phyloP scores from a whole-genome alignment of 2,888 invertebrate species.

The Drosophila peninsularis region DNA sequence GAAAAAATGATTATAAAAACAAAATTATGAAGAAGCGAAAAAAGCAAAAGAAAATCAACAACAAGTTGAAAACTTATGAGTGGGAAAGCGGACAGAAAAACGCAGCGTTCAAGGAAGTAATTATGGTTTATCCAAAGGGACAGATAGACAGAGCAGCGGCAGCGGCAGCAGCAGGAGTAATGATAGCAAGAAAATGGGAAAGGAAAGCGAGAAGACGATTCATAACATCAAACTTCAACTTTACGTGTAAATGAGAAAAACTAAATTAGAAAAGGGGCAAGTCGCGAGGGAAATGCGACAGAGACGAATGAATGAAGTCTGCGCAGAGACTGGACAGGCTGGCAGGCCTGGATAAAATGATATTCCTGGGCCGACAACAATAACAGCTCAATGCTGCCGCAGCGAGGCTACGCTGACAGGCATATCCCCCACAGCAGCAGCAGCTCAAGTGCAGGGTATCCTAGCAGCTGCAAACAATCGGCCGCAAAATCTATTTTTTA shows the following conservation, averaged over 20 bases:
- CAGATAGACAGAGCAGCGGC: slow-evolving; percentile 33
- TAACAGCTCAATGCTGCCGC: slow-evolving; percentile 12
- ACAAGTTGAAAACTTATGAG: slow-evolving; percentile 35
- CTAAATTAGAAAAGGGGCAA: slow-evolving; percentile 63
- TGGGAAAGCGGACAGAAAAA: slow-evolving; percentile 48
- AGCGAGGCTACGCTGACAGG: not conserved
- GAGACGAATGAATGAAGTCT: slow-evolving; percentile 74
- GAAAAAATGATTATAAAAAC: slow-evolving; percentile 20
- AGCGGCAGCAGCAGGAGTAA: slow-evolving; percentile 4
- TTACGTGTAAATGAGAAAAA: slow-evolving; percentile 67
- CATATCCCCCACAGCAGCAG: not conserved
- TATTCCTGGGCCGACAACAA: slow-evolving; percentile 56
- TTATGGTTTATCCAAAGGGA: slow-evolving; percentile 81
- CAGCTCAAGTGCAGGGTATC: slow-evolving; percentile 5
- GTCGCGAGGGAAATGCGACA: slow-evolving; percentile 50
- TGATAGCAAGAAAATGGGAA: slow-evolving; percentile 22
- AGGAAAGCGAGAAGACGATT: slow-evolving; percentile 31
- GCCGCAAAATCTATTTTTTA: slow-evolving; percentile 22
- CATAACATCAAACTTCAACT: slow-evolving; percentile 67
- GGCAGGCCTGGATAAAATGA: slow-evolving; percentile 50
- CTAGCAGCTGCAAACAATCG: slow-evolving; percentile 12
- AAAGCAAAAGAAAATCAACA: slow-evolving; percentile 37
- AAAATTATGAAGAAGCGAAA: slow-evolving; percentile 13
- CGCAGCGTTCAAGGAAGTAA: slow-evolving; percentile 82
- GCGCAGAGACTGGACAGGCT: slow-evolving; percentile 17